These are phyloP conservation scores for Drosophila tani DNA, from an alignment of 1,140 invertebrate genomes.

Conservation along the genomic window DNA sequence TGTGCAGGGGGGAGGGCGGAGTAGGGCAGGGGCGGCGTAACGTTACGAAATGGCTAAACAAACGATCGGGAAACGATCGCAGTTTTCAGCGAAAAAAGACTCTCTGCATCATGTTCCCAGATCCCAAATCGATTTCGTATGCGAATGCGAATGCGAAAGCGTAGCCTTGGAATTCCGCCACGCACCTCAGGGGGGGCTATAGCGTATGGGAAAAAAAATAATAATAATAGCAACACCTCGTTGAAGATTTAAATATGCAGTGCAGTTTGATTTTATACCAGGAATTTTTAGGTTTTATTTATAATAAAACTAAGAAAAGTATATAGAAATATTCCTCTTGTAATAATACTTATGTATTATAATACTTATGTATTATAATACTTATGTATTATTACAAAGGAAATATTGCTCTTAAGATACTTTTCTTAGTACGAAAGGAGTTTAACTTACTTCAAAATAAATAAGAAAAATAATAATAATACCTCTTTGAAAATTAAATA, in stretches of 20 bases:
- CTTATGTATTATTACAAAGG: neutral
- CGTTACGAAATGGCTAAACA: slow-evolving; percentile 80
- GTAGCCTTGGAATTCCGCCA: slow-evolving; percentile 43
- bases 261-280: neutral
- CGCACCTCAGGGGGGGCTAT: neutral
- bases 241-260: neutral
- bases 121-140: slow-evolving; percentile 49
- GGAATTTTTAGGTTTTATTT: neutral
- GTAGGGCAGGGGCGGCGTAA: slow-evolving; percentile 50
- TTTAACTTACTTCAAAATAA: too few species aligned
- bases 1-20: slow-evolving; percentile 14
- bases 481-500: too few species aligned
- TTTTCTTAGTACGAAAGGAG: too few species aligned
- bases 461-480: neutral
- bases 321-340: too few species aligned
- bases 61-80: slow-evolving; percentile 62
- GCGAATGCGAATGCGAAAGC: slow-evolving; percentile 24
- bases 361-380: too few species aligned
- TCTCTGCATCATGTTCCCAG: slow-evolving; percentile 32
- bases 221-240: slow-evolving; percentile 12
- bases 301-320: too few species aligned
- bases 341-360: too few species aligned
- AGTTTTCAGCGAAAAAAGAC: slow-evolving; percentile 40
- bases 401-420: neutral
- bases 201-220: slow-evolving; percentile 1